Conservation (phyloP, 2,113 vertebrate genomes). For the Parotia lawesii region DNA sequence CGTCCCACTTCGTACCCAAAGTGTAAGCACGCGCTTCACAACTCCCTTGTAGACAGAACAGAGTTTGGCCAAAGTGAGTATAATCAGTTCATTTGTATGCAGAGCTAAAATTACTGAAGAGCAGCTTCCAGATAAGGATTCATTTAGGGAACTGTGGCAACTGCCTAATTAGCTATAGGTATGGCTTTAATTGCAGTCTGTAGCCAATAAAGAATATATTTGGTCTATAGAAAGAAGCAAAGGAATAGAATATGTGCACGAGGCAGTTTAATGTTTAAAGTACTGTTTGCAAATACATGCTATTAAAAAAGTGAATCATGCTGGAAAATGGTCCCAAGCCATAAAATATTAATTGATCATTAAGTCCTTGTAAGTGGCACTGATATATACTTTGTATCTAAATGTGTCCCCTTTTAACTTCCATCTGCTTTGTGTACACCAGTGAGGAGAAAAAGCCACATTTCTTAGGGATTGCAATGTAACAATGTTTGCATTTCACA, state of each 20-base stretch:
- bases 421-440: neutral
- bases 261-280: slow-evolving; percentile 27
- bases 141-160: neutral
- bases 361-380: neutral
- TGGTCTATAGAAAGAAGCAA: neutral
- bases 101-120: neutral
- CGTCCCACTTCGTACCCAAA: accelerated
- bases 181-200: neutral
- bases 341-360: slow-evolving; percentile 42
- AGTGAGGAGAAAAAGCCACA: neutral
- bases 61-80: neutral
- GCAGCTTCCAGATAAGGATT: neutral
- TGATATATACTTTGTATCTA: neutral
- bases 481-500: neutral
- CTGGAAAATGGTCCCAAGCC: neutral
- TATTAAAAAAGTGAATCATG: neutral
- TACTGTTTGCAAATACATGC: slow-evolving; percentile 15
- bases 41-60: neutral
- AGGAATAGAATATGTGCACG: neutral
- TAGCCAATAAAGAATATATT: neutral
- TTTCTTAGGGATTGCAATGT: neutral
- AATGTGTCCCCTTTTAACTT: neutral
- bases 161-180: slow-evolving; percentile 26
- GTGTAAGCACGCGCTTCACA: neutral
- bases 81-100: slow-evolving; percentile 15